Base-by-base conservation (phyloP, 1,140 invertebrate genomes). In the Drosophila tristis region DNA sequence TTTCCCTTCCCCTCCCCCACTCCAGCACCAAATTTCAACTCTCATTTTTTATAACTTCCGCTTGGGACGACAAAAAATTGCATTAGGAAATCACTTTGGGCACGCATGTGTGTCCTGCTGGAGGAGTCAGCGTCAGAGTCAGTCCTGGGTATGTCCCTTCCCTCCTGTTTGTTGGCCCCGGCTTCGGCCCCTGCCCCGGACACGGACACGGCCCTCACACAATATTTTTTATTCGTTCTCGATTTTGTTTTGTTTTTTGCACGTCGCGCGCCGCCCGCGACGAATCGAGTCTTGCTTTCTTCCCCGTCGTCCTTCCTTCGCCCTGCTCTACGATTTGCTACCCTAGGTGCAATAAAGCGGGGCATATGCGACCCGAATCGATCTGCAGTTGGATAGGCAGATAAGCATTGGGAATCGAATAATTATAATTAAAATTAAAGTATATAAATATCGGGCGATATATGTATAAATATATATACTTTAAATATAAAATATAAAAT, bases 171-270 rank as follows among this genome's bases (percentile, higher is more conserved):
- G 6, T 8, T 31, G 29, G 26, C 26, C 20, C 0, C 20, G 1
- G 20, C 20, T 1, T 1, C 20, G 35, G 35, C 20, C 20, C 25
- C 16, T 16, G 16, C 16, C 20, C 20, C 20, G 1, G 20, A 0
- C 16, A 0, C 16, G 16, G 1, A 0, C 20, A 0, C 20, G 20
- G 35, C 20, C 20, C 25, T n/a, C 42, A 44, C 25, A 29, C 39
- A 25, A 20, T n/a, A 56, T 15, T 23, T 31, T 43, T 55, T 26
- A 56, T 51, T 49, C 47, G 43, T 50, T 31, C 39, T 48, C 31
- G 9, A 66, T 48, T 57, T 77, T 64, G 81, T 71, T 85, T 85
- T 85, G 78, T 85, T 87, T 87, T 85, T 85, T 61, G 81, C 81
- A 87, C 81, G 81, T 78, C 45, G 61, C 61, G 51, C 45, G 78